Base-by-base conservation (phyloP, 2,797 vertebrate species). In the Alosa sapidissima region DNA sequence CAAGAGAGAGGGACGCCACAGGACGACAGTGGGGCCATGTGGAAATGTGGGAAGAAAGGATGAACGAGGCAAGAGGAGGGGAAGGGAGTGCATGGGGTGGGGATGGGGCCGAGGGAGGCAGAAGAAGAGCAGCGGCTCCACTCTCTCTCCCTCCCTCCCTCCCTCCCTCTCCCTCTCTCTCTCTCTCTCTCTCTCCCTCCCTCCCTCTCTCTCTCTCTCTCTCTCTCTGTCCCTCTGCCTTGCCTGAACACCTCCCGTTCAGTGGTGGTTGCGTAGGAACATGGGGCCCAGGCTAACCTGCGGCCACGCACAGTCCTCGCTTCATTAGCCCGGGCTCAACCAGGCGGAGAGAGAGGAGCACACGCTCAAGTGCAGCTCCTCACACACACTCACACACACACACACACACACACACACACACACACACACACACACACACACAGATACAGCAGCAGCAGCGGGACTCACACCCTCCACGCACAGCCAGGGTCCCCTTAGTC, bases 281-380 rank as follows among this genome's bases (percentile, higher is more conserved):
- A 87, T 84, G 33, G 72, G 82, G 84, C 87, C 87, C 84, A 91
- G 93, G 91, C 92, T 93, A 93, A 93, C 93, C 94, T 92, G 91
- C 92, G 94, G 94, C 68, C 68, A 94, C 93, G 94, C 93, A 91
- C 93, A 93, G 90, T 91, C 92, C 91, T 94, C 84, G 92, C 94
- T 95, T 94, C 95, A 95, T 94, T 95, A 94, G 90, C 88, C 93
- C 89, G 89, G 92, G 93, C 89, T 93, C 94, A 95, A 90, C 92
- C 93, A 95, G 93, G 94, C 94, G 5, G 83, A 14, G 52, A 94
- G 91, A 90, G 89, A 91, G 14, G 13, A 75, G 68, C 92, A 93
- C 93, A 92, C 91, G 92, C 93, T 93, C 62, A 72, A 36, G 33
- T 33, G 28, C 65, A 36, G 60, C 65, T 36, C 36, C 33, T 5